Evolutionary conservation across 2,797 vertebrate species (phyloP).

Genomic region (Bradypodion ventrale): DNA sequence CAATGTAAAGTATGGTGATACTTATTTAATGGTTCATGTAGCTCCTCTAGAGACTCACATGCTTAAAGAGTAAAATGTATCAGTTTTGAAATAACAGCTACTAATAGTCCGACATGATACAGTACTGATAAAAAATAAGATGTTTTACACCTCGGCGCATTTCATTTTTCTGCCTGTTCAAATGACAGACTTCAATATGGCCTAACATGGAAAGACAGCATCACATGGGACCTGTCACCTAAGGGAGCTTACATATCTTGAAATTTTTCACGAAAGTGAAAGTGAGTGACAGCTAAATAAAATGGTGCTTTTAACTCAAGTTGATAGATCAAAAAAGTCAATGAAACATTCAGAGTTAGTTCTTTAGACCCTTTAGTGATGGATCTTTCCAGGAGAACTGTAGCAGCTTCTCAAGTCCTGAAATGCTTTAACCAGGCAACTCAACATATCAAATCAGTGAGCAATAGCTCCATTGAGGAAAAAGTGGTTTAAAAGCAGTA

Average conservation of each 20-base stretch:
- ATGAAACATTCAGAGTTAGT: conserved; percentile 61
- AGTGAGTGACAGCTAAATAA: conserved; percentile 62
- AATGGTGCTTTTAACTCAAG: conserved; percentile 68
- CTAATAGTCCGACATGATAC: conserved; percentile 50
- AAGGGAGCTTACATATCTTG: conserved; percentile 59
- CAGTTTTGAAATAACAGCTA: conserved; percentile 51
- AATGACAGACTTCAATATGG: conserved; percentile 61
- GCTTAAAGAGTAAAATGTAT: conserved; percentile 32
- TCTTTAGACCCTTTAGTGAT: conserved; percentile 21
- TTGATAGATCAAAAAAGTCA: conserved; percentile 64
- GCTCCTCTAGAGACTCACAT: conserved; percentile 15
- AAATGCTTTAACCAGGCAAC: background rate
- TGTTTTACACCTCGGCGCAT: conserved; percentile 61
- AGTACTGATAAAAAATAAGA: conserved; percentile 66
- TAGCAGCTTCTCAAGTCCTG: conserved; percentile 5
- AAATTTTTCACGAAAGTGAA: conserved; percentile 68
- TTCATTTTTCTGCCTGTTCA: conserved; percentile 59
- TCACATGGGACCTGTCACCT: conserved; percentile 63
- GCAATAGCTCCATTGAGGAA: background rate
- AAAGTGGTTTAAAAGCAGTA: conserved; percentile 11
- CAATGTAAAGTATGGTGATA: conserved; percentile 13
- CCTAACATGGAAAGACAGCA: conserved; percentile 56
- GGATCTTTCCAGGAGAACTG: conserved; percentile 16
- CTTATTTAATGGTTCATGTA: conserved; percentile 27
- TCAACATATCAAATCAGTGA: background rate